Conservation (phyloP, 2,888 invertebrate genomes). For the Xanthia togata region DNA sequence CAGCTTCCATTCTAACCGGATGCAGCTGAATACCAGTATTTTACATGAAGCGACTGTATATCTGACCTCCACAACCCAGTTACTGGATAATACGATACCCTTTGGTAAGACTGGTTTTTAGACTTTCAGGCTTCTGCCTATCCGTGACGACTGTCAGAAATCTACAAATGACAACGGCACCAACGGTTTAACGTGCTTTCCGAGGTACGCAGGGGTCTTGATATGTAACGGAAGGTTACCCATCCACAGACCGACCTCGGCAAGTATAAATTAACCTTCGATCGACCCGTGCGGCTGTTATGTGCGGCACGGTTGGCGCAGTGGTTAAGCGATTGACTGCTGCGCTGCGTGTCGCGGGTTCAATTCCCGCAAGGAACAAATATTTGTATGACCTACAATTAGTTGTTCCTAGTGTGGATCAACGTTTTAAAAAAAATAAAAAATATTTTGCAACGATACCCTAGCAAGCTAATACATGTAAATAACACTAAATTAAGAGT, state of each 20-base stretch:
- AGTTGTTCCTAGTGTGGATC: too few species aligned
- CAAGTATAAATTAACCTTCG: background rate
- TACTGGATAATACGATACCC: background rate
- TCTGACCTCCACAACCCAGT: too few species aligned
- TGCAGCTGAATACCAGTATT: background rate
- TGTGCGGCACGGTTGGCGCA: too few species aligned
- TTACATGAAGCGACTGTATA: too few species aligned
- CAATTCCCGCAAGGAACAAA: too few species aligned
- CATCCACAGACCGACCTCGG: background rate
- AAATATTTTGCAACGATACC: background rate
- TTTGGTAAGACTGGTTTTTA: background rate
- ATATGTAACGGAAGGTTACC: background rate
- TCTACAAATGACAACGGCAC: background rate
- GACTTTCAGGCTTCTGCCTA: background rate
- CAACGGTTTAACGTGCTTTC: background rate
- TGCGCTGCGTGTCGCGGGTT: too few species aligned
- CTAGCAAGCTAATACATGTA: too few species aligned
- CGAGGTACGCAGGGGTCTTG: background rate
- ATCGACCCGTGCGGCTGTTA: background rate
- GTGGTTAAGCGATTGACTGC: too few species aligned
- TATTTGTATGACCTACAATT: too few species aligned
- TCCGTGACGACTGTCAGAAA: background rate
- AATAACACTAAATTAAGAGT: slow-evolving; percentile 6
- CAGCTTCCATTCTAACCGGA: background rate
- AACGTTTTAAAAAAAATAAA: too few species aligned